Conservation (phyloP, 2,888 invertebrate genomes). For the Scaeva pyrastri region DNA sequence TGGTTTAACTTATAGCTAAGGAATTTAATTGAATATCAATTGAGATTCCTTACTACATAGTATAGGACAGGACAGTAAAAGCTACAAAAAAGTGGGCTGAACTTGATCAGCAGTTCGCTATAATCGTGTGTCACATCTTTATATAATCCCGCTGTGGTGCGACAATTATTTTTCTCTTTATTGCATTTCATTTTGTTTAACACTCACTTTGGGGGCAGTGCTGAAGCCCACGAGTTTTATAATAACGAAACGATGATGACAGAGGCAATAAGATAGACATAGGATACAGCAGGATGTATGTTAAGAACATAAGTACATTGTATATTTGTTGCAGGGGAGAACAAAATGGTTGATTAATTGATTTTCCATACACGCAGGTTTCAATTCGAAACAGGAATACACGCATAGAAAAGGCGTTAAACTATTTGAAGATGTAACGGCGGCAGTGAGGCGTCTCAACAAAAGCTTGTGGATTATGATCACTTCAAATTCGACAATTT, state of each 20-base stretch:
- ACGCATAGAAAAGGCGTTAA: too few relatives aligned
- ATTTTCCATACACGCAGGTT: slow-evolving; percentile 42
- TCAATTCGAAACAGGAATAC: too few relatives aligned
- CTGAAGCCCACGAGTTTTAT: slow-evolving; percentile 46
- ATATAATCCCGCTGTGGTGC: slow-evolving; percentile 63
- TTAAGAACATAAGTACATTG: not conserved
- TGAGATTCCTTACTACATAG: slow-evolving; percentile 16
- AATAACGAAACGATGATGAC: not conserved
- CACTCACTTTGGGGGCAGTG: slow-evolving; percentile 24
- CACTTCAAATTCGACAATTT: too few relatives aligned
- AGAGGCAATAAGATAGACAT: slow-evolving; percentile 16
- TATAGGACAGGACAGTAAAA: slow-evolving; percentile 25
- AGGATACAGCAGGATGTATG: slow-evolving; percentile 18
- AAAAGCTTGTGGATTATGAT: too few relatives aligned
- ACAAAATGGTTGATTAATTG: slow-evolving; percentile 62
- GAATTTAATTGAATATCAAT: slow-evolving; percentile 13
- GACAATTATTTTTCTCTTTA: slow-evolving; percentile 64
- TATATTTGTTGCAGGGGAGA: not conserved
- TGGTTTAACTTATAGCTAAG: not conserved
- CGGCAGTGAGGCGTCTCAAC: too few relatives aligned
- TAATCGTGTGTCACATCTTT: slow-evolving; percentile 68
- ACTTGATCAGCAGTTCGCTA: slow-evolving; percentile 44
- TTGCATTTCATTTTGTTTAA: slow-evolving; percentile 62
- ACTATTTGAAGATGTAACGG: too few relatives aligned
- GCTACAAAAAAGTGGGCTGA: slow-evolving; percentile 72